Conservation (phyloP, 2,797 vertebrate species). For the Acanthornis magna region DNA sequence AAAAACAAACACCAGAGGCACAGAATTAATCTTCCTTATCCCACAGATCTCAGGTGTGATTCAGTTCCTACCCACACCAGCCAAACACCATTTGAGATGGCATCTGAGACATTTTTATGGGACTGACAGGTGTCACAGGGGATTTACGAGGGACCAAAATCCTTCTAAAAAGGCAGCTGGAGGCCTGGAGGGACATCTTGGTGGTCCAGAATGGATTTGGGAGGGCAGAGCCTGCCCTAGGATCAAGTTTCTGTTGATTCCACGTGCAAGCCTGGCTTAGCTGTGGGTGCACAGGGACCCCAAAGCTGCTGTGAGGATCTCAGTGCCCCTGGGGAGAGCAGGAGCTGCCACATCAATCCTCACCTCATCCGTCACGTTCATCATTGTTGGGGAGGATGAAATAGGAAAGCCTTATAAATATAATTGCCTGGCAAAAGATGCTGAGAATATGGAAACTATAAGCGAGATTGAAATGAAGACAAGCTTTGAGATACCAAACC, state of each 20-base stretch:
- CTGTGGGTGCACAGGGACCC: not conserved
- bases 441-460: too few relatives aligned
- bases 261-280: not conserved
- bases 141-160: not conserved
- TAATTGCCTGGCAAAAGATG: too few relatives aligned
- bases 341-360: not conserved
- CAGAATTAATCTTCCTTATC: not conserved
- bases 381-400: not conserved
- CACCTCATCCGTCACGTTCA: not conserved
- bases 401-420: too few relatives aligned
- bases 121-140: not conserved
- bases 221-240: not conserved
- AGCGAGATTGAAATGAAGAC: too few relatives aligned
- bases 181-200: not conserved
- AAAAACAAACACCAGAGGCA: not conserved
- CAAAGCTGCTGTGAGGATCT: not conserved
- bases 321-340: fast-evolving
- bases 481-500: too few relatives aligned
- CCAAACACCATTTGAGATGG: not conserved
- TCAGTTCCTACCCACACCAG: not conserved
- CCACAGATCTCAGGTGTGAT: not conserved
- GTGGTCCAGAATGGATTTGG: not conserved
- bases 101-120: not conserved
- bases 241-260: not conserved
- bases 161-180: not conserved